phyloP scores from a whole-genome alignment of 2,888 invertebrate genomes.

The Meghimatium bilineatum region DNA sequence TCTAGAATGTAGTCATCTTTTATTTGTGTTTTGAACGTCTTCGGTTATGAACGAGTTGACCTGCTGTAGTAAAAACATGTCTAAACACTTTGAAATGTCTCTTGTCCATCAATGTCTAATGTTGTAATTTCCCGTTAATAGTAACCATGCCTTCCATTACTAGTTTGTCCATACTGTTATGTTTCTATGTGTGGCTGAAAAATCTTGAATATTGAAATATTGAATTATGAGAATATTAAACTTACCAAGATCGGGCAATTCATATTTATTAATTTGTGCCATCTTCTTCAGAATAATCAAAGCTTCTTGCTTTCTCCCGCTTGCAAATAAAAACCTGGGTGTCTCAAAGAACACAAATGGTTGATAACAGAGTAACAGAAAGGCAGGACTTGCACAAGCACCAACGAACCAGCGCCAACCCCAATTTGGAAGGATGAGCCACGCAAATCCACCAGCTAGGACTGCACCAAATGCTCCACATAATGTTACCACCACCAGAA shows the following conservation, averaged over 20 bases:
- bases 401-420: slow-evolving; percentile 68
- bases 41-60: too few relatives aligned
- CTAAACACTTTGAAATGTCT: too few relatives aligned
- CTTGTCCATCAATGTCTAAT: too few relatives aligned
- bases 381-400: slow-evolving; percentile 63
- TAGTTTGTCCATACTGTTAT: too few relatives aligned
- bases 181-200: too few relatives aligned
- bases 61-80: too few relatives aligned
- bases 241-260: slow-evolving; percentile 39
- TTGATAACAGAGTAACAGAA: slow-evolving; percentile 57
- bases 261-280: slow-evolving; percentile 52
- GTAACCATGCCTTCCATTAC: too few relatives aligned
- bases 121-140: too few relatives aligned
- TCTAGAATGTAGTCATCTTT: too few relatives aligned
- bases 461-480: slow-evolving; percentile 70
- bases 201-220: too few relatives aligned
- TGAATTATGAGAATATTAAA: too few relatives aligned
- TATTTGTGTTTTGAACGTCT: too few relatives aligned
- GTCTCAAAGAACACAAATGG: slow-evolving; percentile 62
- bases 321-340: slow-evolving; percentile 65
- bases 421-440: slow-evolving; percentile 62
- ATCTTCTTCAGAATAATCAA: slow-evolving; percentile 60
- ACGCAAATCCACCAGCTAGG: slow-evolving; percentile 64
- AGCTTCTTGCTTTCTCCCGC: slow-evolving; percentile 59
- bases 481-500: slow-evolving; percentile 68